These are phyloP conservation scores for Encarsia formosa DNA, from an alignment of 2,888 invertebrate genomes.

Conservation along the genomic window DNA sequence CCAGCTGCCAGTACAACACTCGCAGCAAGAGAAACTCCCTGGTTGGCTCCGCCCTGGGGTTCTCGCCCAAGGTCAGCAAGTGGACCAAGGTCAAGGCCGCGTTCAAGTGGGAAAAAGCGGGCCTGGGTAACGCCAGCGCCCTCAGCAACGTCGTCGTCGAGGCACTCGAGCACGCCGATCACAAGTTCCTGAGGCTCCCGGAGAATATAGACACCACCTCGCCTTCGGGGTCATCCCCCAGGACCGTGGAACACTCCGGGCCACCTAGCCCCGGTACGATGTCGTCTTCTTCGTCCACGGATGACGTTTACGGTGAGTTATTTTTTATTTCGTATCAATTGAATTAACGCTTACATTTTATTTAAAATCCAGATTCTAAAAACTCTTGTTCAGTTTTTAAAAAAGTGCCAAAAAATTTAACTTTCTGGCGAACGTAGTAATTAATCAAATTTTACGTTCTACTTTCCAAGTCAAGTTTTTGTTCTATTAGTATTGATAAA, in stretches of 20 bases:
- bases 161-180: constrained; percentile 5
- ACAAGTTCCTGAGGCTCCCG: constrained; percentile 30
- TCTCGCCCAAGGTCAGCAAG: constrained; percentile 68
- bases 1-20: constrained; percentile 4
- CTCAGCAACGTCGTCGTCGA: constrained; percentile 1
- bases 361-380: too few species aligned
- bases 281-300: constrained; percentile 71
- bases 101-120: constrained; percentile 80
- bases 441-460: too few species aligned
- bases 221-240: constrained; percentile 28
- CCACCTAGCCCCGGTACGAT: constrained; percentile 56
- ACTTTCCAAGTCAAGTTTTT: too few species aligned
- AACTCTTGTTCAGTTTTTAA: too few species aligned
- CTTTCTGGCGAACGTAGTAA: too few species aligned
- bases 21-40: constrained; percentile 23
- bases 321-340: too few species aligned
- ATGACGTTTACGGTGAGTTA: constrained; percentile 63
- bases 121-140: constrained; percentile 46
- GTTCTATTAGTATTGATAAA: too few species aligned
- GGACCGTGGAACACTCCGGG: constrained; percentile 55
- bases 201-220: constrained; percentile 24
- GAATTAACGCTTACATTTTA: too few species aligned
- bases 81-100: constrained; percentile 89
- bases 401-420: too few species aligned
- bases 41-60: constrained; percentile 12